A percentile compares a stretch with the other conserved stretches of the same genome.
Conservation (phyloP, 2,797 vertebrate species). For the Peromyscus nudipes region DNA sequence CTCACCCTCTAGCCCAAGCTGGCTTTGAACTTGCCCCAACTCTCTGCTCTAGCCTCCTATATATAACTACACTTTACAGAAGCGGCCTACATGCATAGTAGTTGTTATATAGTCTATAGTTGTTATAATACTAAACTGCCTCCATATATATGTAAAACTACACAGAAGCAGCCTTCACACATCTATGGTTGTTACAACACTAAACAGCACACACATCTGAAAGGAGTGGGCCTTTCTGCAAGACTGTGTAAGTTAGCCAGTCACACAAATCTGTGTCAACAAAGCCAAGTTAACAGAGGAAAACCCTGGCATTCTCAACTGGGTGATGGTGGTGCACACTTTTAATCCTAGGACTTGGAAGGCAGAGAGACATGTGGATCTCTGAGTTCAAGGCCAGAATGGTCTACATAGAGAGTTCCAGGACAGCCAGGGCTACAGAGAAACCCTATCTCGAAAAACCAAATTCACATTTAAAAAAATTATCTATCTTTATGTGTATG, state of each 20-base stretch:
- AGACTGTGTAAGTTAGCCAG: background rate
- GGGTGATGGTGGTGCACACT: no score
- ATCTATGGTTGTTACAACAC: background rate
- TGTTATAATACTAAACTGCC: background rate
- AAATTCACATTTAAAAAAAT: no score
- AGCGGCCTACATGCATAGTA: background rate
- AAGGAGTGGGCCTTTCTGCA: background rate
- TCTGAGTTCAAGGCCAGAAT: no score
- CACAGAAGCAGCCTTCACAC: background rate
- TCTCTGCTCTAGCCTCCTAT: background rate
- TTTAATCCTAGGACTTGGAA: no score
- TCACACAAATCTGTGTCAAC: background rate
- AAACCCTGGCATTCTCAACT: background rate
- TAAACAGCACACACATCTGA: background rate
- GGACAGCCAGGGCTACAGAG: no score
- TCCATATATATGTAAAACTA: no score
- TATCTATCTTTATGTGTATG: no score
- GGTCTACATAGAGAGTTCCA: no score
- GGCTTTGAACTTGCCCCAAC: background rate
- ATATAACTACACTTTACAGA: background rate
- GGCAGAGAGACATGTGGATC: no score
- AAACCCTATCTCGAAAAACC: no score
- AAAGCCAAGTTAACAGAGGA: background rate
- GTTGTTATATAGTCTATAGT: no score
- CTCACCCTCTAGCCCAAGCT: background rate